These are phyloP conservation scores for Drosophila sproati DNA, from an alignment of 1,140 invertebrate genomes.

Conservation along the genomic window DNA sequence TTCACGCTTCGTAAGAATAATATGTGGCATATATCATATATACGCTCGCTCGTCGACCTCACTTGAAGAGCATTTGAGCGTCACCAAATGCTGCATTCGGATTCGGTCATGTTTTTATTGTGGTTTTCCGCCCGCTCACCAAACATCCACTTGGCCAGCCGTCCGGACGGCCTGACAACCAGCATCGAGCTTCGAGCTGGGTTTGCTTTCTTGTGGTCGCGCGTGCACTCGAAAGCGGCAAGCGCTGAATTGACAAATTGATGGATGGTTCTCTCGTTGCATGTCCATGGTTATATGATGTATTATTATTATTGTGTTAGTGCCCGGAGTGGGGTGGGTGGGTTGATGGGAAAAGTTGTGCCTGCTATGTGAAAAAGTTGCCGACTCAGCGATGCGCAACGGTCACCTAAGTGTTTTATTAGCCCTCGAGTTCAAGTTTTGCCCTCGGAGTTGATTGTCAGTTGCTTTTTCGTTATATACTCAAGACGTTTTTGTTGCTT, in stretches of 20 bases:
- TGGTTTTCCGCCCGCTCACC: slow-evolving; percentile 2
- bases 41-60: slow-evolving; percentile 12
- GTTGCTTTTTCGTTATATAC: slow-evolving; percentile 33
- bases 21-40: slow-evolving; percentile 23
- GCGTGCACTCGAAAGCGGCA: slow-evolving; percentile 52
- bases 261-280: slow-evolving; percentile 65
- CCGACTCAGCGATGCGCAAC: slow-evolving; percentile 50
- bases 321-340: background rate
- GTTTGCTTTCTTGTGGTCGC: slow-evolving; percentile 23
- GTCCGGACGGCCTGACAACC: background rate
- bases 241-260: slow-evolving; percentile 81
- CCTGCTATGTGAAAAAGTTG: slow-evolving; percentile 48
- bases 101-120: slow-evolving; percentile 30
- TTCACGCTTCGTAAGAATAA: slow-evolving; percentile 20
- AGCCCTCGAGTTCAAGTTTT: slow-evolving; percentile 60
- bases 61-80: slow-evolving; percentile 42
- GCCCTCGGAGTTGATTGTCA: slow-evolving; percentile 67
- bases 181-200: background rate
- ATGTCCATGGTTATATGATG: slow-evolving; percentile 67
- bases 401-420: slow-evolving; percentile 74
- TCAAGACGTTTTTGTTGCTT: slow-evolving; percentile 9
- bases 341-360: slow-evolving; percentile 3
- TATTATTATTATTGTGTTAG: slow-evolving; percentile 66
- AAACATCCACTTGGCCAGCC: background rate
- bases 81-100: slow-evolving; percentile 29